Conservation (phyloP, 2,797 vertebrate genomes). For the Lagocephalus sceleratus region DNA sequence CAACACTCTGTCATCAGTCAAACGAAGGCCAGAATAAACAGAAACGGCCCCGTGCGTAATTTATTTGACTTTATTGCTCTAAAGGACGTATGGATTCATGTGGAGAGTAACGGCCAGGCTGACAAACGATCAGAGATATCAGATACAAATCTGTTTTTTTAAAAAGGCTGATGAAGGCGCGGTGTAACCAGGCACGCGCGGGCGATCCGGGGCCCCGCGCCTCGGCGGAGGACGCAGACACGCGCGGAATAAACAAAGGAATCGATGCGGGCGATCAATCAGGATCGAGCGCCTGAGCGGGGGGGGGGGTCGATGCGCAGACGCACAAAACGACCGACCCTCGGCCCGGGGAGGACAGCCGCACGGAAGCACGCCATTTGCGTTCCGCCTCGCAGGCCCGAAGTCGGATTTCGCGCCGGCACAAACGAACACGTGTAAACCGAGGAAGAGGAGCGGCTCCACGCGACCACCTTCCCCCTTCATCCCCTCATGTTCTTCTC, state of each 20-base stretch:
- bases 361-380: slow-evolving; percentile 20
- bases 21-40: no score
- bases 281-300: not conserved
- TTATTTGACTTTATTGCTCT: not conserved
- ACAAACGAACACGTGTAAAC: slow-evolving; percentile 2
- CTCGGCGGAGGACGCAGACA: slow-evolving; percentile 2
- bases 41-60: not conserved
- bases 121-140: no score
- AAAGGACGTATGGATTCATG: slow-evolving; percentile 1
- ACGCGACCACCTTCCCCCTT: slow-evolving; percentile 23
- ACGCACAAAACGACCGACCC: slow-evolving; percentile 23
- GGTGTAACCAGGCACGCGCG: no score
- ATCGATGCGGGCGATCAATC: slow-evolving; percentile 1
- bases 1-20: no score
- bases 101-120: not conserved
- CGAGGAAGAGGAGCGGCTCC: slow-evolving; percentile 19
- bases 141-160: no score
- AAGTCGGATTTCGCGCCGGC: slow-evolving; percentile 25
- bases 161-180: no score
- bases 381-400: slow-evolving; percentile 28
- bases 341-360: slow-evolving; percentile 14
- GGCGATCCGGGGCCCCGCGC: no score
- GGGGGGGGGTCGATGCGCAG: not conserved
- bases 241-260: slow-evolving; percentile 4
- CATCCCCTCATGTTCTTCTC: slow-evolving; percentile 22